These are phyloP conservation scores for Helostoma temminkii DNA, from an alignment of 2,797 vertebrate species.

Conservation along the genomic window DNA sequence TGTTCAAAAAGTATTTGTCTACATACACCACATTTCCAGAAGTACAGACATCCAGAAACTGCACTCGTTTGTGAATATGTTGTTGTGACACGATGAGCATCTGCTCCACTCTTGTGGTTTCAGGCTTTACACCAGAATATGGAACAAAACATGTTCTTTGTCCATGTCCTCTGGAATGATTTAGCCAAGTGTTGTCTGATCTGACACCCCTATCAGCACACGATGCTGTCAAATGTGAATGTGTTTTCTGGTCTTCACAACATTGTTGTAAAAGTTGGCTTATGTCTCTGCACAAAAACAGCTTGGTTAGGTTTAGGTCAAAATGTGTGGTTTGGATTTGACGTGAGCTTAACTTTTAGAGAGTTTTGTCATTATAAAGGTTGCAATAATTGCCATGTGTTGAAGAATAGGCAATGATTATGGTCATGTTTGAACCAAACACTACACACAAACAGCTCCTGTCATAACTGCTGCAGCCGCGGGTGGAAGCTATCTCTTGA, in stretches of 20 bases:
- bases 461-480: too few relatives aligned
- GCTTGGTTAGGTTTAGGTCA: not conserved
- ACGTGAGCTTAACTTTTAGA: not conserved
- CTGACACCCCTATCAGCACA: not conserved
- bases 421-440: too few relatives aligned
- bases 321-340: not conserved
- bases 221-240: not conserved
- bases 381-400: not conserved
- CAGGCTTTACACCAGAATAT: not conserved
- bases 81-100: not conserved
- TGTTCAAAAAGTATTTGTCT: constrained; percentile 27
- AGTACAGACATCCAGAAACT: not conserved
- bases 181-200: not conserved
- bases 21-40: too few relatives aligned
- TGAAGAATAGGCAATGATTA: too few relatives aligned
- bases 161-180: not conserved
- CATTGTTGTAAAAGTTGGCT: too few relatives aligned
- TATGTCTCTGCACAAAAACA: not conserved
- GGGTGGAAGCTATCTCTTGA: too few relatives aligned
- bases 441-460: too few relatives aligned
- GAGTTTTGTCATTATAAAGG: not conserved
- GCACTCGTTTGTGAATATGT: not conserved
- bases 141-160: too few relatives aligned
- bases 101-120: not conserved
- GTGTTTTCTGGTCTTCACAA: not conserved